phyloP scores from a whole-genome alignment of 1,140 invertebrate genomes.

The Panagrolaimus sp. region DNA sequence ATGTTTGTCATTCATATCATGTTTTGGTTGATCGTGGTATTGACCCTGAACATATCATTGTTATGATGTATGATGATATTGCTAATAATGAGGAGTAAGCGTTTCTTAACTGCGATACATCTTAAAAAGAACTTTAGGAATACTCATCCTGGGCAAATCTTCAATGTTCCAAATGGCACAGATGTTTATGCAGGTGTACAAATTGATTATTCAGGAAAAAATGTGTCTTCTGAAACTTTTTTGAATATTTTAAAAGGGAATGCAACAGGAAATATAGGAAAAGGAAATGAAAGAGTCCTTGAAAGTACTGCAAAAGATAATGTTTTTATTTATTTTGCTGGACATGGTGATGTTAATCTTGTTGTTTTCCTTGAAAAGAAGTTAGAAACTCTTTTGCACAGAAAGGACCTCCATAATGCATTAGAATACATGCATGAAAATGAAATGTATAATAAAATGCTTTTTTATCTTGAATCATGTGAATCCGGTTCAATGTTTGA shows the following conservation, averaged over 20 bases:
- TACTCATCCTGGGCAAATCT: conserved; percentile 63
- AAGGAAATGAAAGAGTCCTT: conserved; percentile 4
- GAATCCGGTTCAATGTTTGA: conserved; percentile 9
- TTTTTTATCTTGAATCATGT: conserved; percentile 12
- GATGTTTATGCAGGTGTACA: conserved; percentile 65
- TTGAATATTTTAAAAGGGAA: conserved; percentile 6
- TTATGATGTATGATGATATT: conserved; percentile 68
- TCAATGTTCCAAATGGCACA: conserved; percentile 64
- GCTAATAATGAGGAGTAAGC: conserved; percentile 63
- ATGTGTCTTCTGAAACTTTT: conserved; percentile 18
- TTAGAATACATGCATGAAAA: background rate
- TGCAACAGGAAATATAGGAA: background rate
- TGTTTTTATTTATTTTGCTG: conserved; percentile 67
- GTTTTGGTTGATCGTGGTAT: conserved; percentile 64
- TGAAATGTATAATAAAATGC: background rate
- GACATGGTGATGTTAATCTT: conserved; percentile 66
- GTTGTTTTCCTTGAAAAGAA: conserved; percentile 66
- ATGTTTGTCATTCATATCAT: conserved; percentile 67
- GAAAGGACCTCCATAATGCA: background rate
- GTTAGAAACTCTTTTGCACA: background rate
- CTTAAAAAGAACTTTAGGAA: conserved; percentile 59
- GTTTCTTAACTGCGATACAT: background rate
- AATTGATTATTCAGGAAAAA: conserved; percentile 63
- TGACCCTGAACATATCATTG: conserved; percentile 64
- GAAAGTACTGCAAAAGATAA: conserved; percentile 65